A percentile compares a stretch with the other conserved stretches of the same genome.
phyloP scores from a whole-genome alignment of 2,888 invertebrate species.

The Zootermopsis nevadensis region DNA sequence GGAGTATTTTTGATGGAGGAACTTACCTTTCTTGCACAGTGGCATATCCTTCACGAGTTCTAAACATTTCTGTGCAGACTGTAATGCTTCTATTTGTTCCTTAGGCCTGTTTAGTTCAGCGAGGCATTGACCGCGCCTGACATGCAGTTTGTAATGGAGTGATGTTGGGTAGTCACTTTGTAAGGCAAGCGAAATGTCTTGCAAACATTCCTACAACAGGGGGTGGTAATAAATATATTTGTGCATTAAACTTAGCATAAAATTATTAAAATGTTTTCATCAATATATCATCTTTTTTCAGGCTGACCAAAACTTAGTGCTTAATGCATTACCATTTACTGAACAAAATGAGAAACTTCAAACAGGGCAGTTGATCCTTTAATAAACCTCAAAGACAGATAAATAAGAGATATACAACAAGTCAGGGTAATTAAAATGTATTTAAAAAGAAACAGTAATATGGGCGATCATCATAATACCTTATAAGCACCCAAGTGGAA shows the following conservation, averaged over 20 bases:
- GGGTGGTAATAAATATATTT: background rate
- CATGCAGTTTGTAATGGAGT: slow-evolving; percentile 72
- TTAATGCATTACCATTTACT: no score
- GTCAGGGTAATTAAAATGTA: no score
- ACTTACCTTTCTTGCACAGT: background rate
- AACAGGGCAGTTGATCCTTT: no score
- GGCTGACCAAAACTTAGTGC: no score
- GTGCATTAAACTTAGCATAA: background rate
- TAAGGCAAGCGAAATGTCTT: slow-evolving; percentile 72
- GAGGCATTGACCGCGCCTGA: slow-evolving; percentile 75
- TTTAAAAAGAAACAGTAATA: slow-evolving; percentile 26
- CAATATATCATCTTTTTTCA: no score
- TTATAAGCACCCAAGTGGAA: slow-evolving; percentile 70
- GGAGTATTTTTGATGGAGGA: background rate
- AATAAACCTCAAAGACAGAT: no score
- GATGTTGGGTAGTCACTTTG: slow-evolving; percentile 72
- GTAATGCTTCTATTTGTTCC: slow-evolving; percentile 59
- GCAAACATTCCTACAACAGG: slow-evolving; percentile 67
- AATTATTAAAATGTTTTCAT: no score
- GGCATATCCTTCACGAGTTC: background rate
- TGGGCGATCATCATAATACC: no score
- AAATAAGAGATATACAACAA: no score
- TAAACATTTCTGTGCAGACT: slow-evolving; percentile 33
- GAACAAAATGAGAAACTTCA: no score
- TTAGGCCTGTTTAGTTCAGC: slow-evolving; percentile 65